Percentiles rank a stretch among this genome's conserved stretches.
Evolutionary conservation across 1,140 invertebrate species (phyloP).

Genomic region (Aplysia californica): DNA sequence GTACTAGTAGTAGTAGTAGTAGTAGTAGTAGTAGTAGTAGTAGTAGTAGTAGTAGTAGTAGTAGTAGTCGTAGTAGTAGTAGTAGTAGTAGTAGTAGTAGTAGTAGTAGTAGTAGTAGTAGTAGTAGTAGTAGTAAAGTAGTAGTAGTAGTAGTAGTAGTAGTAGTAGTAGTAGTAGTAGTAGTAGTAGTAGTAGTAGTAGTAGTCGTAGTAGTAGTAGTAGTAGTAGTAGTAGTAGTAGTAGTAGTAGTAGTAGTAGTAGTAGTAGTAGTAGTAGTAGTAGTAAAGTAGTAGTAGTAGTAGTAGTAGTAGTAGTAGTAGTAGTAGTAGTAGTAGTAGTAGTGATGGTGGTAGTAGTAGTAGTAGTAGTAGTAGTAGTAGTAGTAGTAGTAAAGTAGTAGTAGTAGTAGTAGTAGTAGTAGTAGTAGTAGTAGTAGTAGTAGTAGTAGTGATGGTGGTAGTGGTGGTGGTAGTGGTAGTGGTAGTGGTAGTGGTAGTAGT

Average conservation of each 20-base stretch:
- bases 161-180: too few relatives aligned
- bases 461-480: not conserved
- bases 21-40: not conserved
- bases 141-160: too few relatives aligned
- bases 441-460: not conserved
- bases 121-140: not conserved
- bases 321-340: not conserved
- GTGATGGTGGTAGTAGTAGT: not conserved
- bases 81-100: not conserved
- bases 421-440: not conserved
- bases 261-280: not conserved
- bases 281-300: not conserved
- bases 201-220: too few relatives aligned
- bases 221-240: not conserved
- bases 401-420: not conserved
- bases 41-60: not conserved
- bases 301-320: not conserved
- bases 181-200: too few relatives aligned
- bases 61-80: too few relatives aligned
- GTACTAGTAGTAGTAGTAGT: not conserved
- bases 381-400: not conserved
- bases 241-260: not conserved
- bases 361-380: not conserved
- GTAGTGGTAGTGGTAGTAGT: not conserved
- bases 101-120: not conserved